Conservation (phyloP, 2,888 invertebrate genomes). For the Diplazon laetatorius region DNA sequence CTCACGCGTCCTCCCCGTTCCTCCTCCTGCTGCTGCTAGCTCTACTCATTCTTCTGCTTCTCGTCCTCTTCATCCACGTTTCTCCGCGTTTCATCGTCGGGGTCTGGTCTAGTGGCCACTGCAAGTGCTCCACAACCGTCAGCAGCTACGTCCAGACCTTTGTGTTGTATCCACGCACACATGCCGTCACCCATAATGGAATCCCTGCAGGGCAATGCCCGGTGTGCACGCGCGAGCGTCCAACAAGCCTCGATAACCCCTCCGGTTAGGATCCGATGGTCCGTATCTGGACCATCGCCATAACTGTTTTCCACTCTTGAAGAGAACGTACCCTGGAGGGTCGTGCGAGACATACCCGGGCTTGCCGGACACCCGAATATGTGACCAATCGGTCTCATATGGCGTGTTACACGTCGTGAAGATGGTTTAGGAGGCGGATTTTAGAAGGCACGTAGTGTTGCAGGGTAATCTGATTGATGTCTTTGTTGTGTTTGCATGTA, state of each 20-base stretch:
- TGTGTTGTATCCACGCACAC: not conserved
- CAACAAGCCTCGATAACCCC: not conserved
- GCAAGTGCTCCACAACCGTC: slow-evolving; percentile 16
- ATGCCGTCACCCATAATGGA: slow-evolving; percentile 4
- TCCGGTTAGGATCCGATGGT: not conserved
- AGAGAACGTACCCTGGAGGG: slow-evolving; percentile 39
- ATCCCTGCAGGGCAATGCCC: slow-evolving; percentile 3
- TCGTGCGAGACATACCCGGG: slow-evolving; percentile 19
- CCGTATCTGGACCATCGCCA: slow-evolving; percentile 16
- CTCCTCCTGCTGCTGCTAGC: slow-evolving; percentile 19
- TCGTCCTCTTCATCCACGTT: slow-evolving; percentile 50
- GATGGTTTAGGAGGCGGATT: no score
- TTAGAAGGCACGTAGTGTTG: no score
- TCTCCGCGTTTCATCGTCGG: slow-evolving; percentile 25
- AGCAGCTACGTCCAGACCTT: slow-evolving; percentile 16
- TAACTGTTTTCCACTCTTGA: not conserved
- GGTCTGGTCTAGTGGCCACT: slow-evolving; percentile 15
- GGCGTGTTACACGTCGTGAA: not conserved
- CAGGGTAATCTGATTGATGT: no score
- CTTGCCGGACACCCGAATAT: slow-evolving; percentile 14
- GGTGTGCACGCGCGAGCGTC: not conserved
- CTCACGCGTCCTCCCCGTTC: slow-evolving; percentile 53
- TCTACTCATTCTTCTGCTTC: no score
- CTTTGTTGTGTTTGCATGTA: no score
- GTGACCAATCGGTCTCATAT: slow-evolving; percentile 50